Evolutionary conservation across 1,140 invertebrate species (phyloP), one percentile per base, ranked within the genome.

Genomic region (Batillaria attramentaria): DNA sequence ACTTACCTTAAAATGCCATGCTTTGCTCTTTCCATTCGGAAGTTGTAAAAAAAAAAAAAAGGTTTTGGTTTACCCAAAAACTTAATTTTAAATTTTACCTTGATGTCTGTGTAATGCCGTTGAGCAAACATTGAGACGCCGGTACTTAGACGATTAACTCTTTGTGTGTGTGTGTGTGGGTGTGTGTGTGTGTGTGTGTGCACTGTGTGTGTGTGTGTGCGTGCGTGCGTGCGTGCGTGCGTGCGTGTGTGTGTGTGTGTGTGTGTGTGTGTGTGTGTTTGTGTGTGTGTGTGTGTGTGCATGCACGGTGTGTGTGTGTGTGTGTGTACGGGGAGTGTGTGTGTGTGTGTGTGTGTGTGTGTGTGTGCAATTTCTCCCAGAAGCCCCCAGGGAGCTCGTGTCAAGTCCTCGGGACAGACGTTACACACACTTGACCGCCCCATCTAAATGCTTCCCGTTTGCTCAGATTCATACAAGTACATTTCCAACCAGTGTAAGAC

Each of bases 131-230:
- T 6, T 62, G 8, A 62, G n/a, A 6, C 24, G 8, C 10, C 33
- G 57, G 10, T 24, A 13, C n/a, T 60, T 24, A 13, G 10, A 50
- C 24, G 24, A 50, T 50, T 50, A 50, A 50, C 24, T 13, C 46
- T 13, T n/a, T n/a, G n/a, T n/a, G n/a, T n/a, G n/a, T n/a, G n/a
- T n/a, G n/a, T n/a, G n/a, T n/a, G n/a, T 20, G 10, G 46, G 31
- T 60, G 68, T 41, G 68, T 70, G 68, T 70, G 68, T 70, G 35
- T 70, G 68, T 70, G 68, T 70, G 66, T 69, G 66, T 18, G 66
- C n/a, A n/a, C n/a, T 37, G 66, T 18, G 66, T 39, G 65, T 35
- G 65, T 68, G 65, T 24, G 37, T 68, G 65, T 35, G 65, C 37
- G 37, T 35, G 3, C 37, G 65, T 68, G 65, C 37, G 6, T 68